phyloP scores from a whole-genome alignment of 2,113 vertebrate species.

The Phalacrocorax aristotelis region DNA sequence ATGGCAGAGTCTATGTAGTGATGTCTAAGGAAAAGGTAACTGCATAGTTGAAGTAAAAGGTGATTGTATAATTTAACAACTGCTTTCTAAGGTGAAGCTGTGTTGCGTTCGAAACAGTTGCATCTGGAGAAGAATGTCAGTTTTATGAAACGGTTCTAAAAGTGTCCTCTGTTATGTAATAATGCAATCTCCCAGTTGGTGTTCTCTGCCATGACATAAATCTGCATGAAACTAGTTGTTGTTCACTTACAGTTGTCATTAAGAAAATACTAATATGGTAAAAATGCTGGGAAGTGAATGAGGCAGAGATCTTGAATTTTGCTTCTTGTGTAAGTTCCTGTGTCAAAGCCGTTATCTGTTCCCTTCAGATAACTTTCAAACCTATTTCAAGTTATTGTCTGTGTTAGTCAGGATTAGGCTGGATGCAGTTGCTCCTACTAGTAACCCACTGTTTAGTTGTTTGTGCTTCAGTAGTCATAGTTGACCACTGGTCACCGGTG shows the following conservation, averaged over 20 bases:
- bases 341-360: background rate
- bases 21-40: background rate
- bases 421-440: background rate
- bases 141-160: background rate
- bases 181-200: background rate
- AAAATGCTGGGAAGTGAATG: background rate
- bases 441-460: background rate
- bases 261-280: background rate
- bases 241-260: background rate
- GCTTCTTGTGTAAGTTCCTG: background rate
- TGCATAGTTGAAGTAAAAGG: background rate
- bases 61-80: background rate
- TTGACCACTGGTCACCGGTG: background rate
- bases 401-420: background rate
- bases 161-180: background rate
- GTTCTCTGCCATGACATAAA: background rate
- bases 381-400: background rate
- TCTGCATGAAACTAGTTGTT: background rate
- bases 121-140: background rate
- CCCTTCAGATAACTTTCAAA: background rate
- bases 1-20: background rate
- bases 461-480: background rate
- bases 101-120: background rate
- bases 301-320: background rate
- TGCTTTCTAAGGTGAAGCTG: background rate